phyloP scores from a whole-genome alignment of 2,113 vertebrate genomes.

The Myanophis thanlyinensis region DNA sequence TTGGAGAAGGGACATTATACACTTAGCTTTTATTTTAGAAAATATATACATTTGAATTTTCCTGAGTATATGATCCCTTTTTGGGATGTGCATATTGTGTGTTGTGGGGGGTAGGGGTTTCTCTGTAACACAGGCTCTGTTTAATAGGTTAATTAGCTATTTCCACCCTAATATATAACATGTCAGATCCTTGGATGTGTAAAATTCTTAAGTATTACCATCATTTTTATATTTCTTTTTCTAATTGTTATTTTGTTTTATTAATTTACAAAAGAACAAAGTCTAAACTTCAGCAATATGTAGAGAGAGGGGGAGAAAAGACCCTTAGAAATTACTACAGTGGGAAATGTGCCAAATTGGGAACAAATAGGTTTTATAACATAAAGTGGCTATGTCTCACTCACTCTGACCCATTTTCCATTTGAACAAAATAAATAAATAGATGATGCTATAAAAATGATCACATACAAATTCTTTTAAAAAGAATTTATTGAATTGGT shows the following conservation, averaged over 20 bases:
- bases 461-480: slow-evolving; percentile 16
- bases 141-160: background rate
- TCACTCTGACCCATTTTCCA: background rate
- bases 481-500: slow-evolving; percentile 9
- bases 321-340: background rate
- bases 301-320: background rate
- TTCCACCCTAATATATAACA: background rate
- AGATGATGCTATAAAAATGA: slow-evolving; percentile 25
- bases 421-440: slow-evolving; percentile 25
- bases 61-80: background rate
- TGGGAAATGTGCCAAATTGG: slow-evolving; percentile 11
- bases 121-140: background rate
- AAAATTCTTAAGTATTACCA: background rate
- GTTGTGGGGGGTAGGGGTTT: background rate
- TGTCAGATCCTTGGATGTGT: background rate
- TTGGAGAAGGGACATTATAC: background rate
- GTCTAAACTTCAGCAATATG: background rate
- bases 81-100: background rate
- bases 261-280: background rate
- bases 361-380: slow-evolving; percentile 13
- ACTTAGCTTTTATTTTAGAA: background rate
- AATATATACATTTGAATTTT: background rate
- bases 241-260: background rate
- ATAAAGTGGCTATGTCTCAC: background rate
- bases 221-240: background rate